Conservation (phyloP, 2,113 vertebrate species). For the Pristiophorus japonicus region DNA sequence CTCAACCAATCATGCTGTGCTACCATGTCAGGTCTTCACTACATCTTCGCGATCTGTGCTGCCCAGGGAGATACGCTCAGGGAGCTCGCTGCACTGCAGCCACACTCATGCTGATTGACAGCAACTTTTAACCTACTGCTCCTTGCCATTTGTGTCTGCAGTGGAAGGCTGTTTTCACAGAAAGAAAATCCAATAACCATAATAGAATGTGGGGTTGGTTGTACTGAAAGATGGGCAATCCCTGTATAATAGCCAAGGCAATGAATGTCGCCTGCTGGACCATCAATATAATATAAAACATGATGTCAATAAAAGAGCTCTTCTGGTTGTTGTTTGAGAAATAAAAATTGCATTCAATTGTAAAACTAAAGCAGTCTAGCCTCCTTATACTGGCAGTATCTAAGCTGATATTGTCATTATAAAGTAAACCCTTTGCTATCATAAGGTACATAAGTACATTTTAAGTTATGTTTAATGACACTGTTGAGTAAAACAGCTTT, state of each 20-base stretch:
- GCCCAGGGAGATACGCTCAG: no score
- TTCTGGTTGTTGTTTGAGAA: slow-evolving; percentile 14
- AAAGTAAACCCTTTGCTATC: neutral
- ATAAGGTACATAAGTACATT: neutral
- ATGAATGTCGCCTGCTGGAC: neutral
- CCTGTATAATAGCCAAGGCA: neutral
- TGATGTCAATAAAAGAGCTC: neutral
- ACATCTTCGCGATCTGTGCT: neutral
- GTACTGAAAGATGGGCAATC: neutral
- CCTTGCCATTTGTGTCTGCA: slow-evolving; percentile 18
- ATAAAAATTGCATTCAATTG: slow-evolving; percentile 10
- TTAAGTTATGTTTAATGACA: neutral
- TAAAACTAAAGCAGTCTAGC: neutral
- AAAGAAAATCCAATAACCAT: slow-evolving; percentile 14
- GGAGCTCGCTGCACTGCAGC: neutral
- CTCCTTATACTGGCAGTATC: neutral
- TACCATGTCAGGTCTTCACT: slow-evolving; percentile 21
- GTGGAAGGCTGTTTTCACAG: slow-evolving; percentile 19
- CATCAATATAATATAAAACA: neutral
- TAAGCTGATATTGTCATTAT: slow-evolving; percentile 1
- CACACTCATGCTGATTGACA: slow-evolving; percentile 2
- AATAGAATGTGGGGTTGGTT: neutral
- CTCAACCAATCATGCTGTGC: slow-evolving; percentile 24
- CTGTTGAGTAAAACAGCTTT: neutral
- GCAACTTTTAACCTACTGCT: slow-evolving; percentile 11